Base-by-base conservation (phyloP, 2,113 vertebrate genomes). In the Hippocampus mohnikei region DNA sequence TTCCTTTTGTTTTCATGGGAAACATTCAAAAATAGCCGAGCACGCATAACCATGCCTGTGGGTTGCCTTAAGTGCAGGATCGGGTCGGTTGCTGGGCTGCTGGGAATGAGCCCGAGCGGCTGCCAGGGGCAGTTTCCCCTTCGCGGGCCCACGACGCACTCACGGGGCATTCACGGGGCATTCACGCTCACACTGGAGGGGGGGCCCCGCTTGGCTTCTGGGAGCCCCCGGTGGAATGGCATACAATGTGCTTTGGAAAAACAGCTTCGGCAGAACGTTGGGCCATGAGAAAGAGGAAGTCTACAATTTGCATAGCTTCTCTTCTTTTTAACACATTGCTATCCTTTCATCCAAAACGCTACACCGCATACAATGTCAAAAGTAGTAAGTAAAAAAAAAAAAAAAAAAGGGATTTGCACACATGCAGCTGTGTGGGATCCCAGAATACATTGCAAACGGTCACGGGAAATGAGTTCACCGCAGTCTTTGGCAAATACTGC, bases 41-140 rank as follows among this genome's bases (percentile, higher is more conserved):
- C 78, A 65, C 55, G 76, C 73, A 90, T 58, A 90, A 90, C 87
- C 91, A 91, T 88, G 84, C 87, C 88, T 91, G 85, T 87, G 81
- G 82, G 84, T 89, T 86, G 58, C 61, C 79, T 72, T 87, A 87
- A 88, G 73, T 85, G 80, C 75, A 88, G 87, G 84, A 87, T 77
- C 77, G 85, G 80, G 66, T 58, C 48, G 79, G 78, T 71, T 75
- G 79, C 76, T 72, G 76, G 81, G 80, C 82, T 84, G 84, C 78
- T 86, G 79, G 78, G 77, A 29, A 52, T 58, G 68, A 82, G 75
- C 78, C 75, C 77, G 77, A 72, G 60, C 71, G 77, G 75, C 75
- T 33, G 59, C 79, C 61, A 69, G 44, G 15, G 1, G 2, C 44
- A 50, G 77, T 77, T 82, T 52, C 76, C 81, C 79, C 74, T 55